Conservation (phyloP, 2,888 invertebrate species). For the Augiades crinisus region DNA sequence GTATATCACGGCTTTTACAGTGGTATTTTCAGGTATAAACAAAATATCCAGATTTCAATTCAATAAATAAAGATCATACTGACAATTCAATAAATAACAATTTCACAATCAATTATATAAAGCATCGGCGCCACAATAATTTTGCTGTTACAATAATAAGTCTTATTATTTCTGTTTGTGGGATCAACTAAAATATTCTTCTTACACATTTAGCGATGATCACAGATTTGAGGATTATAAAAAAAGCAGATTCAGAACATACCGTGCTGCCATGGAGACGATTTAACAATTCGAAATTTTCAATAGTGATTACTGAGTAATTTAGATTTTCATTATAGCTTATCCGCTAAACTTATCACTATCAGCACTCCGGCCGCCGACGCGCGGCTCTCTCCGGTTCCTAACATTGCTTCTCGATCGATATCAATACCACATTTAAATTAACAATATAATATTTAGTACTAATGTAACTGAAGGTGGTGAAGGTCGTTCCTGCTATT, state of each 20-base stretch:
- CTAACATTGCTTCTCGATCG: slow-evolving; percentile 77
- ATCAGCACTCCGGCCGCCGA: slow-evolving; percentile 68
- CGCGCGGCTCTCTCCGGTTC: slow-evolving; percentile 58
- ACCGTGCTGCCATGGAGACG: slow-evolving; percentile 75
- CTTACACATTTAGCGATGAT: slow-evolving; percentile 78
- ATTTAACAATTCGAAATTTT: slow-evolving; percentile 76
- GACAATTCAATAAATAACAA: slow-evolving; percentile 79
- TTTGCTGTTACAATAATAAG: slow-evolving; percentile 51
- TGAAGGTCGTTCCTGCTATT: too few relatives aligned
- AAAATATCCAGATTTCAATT: slow-evolving; percentile 76
- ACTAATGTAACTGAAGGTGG: too few relatives aligned
- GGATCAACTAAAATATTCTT: slow-evolving; percentile 68
- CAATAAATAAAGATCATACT: slow-evolving; percentile 76
- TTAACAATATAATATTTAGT: too few relatives aligned
- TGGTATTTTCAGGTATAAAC: slow-evolving; percentile 78
- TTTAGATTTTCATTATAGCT: slow-evolving; percentile 77
- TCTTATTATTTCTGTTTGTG: slow-evolving; percentile 58
- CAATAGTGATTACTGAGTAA: slow-evolving; percentile 79
- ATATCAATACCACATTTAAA: slow-evolving; percentile 79
- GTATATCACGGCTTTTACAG: slow-evolving; percentile 81
- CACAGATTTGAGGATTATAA: slow-evolving; percentile 79
- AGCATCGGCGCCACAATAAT: slow-evolving; percentile 67
- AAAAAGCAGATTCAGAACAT: slow-evolving; percentile 78
- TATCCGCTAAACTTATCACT: slow-evolving; percentile 74
- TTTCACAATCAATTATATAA: slow-evolving; percentile 68